phyloP scores from a whole-genome alignment of 2,888 invertebrate genomes.

The Cerastis leucographa region DNA sequence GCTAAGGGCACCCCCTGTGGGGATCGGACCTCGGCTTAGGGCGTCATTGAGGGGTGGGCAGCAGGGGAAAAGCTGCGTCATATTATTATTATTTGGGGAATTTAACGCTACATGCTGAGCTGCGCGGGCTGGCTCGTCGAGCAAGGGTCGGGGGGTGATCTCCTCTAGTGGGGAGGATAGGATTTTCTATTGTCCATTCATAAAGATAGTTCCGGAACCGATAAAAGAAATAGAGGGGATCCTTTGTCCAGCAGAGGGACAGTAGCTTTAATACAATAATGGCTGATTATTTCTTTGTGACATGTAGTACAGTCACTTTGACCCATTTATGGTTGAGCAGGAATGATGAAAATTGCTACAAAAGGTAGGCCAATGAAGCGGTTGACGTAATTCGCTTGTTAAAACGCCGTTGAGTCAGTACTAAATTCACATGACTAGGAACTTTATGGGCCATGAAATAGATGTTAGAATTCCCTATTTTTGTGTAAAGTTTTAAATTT shows the following conservation, averaged over 20 bases:
- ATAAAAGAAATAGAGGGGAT: background rate
- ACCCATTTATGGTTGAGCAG: slow-evolving; percentile 3
- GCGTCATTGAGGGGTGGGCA: too few species aligned
- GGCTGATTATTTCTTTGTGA: background rate
- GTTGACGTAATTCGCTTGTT: slow-evolving; percentile 42
- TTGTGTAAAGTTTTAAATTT: background rate
- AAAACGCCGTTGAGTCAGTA: slow-evolving; percentile 20
- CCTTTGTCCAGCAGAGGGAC: background rate
- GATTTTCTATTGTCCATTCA: background rate
- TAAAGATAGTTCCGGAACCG: background rate
- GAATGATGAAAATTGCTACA: slow-evolving; percentile 15
- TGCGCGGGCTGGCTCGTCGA: too few species aligned
- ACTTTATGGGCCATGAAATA: slow-evolving; percentile 12
- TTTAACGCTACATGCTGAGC: too few species aligned
- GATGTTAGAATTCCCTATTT: background rate
- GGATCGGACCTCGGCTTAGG: too few species aligned
- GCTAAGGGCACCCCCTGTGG: too few species aligned
- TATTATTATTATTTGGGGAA: too few species aligned
- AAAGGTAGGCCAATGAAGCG: slow-evolving; percentile 53
- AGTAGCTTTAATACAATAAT: background rate
- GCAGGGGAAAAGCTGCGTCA: too few species aligned
- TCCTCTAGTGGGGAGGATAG: background rate
- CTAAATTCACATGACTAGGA: background rate
- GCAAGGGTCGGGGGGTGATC: too few species aligned
- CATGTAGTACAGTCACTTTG: background rate